Evolutionary conservation across 2,113 vertebrate genomes (phyloP).

Genomic region (Myotis davidii): DNA sequence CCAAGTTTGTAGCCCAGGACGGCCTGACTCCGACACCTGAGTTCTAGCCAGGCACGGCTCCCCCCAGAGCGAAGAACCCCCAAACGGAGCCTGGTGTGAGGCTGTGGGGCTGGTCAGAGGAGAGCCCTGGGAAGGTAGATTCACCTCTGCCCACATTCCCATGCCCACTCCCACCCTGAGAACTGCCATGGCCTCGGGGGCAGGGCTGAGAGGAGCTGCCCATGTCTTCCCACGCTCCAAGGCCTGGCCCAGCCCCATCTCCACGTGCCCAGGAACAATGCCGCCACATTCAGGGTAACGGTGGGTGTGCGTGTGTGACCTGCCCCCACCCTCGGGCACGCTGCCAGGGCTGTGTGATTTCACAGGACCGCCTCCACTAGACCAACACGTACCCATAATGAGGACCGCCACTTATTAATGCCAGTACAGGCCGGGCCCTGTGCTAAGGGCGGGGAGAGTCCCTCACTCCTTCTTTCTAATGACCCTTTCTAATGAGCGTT

Average conservation of each 20-base stretch:
- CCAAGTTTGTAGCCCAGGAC: background rate
- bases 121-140: background rate
- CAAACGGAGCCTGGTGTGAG: background rate
- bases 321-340: background rate
- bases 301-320: background rate
- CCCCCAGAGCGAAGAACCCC: background rate
- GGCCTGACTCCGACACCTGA: background rate
- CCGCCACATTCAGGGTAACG: no score
- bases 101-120: background rate
- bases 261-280: background rate
- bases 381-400: background rate
- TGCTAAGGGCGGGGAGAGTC: background rate
- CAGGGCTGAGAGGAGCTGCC: background rate
- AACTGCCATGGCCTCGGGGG: background rate
- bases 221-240: background rate
- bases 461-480: background rate
- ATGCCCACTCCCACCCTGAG: background rate
- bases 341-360: background rate
- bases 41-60: background rate
- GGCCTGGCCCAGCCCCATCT: background rate
- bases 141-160: background rate
- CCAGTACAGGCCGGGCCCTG: background rate
- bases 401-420: background rate
- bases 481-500: background rate
- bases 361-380: background rate